Evolutionary conservation across 2,113 vertebrate genomes (phyloP).

Genomic region (Datnioides undecimradiatus): DNA sequence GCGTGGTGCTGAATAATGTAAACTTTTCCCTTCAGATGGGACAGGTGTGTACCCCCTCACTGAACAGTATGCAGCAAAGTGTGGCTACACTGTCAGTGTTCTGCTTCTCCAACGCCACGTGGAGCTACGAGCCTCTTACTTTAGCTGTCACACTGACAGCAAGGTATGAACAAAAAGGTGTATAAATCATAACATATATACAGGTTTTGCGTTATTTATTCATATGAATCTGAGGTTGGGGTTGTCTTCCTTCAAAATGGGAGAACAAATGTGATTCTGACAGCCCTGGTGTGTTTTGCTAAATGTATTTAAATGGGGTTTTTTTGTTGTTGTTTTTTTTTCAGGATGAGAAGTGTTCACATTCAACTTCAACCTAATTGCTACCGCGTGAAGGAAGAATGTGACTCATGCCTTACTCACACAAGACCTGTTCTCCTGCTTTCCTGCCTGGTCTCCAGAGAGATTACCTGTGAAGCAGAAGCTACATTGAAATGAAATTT

Average conservation of each 20-base stretch:
- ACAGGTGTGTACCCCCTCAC: constrained; percentile 63
- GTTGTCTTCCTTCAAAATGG: no score
- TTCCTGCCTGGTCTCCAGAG: constrained; percentile 68
- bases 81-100: constrained; percentile 73
- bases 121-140: constrained; percentile 77
- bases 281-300: no score
- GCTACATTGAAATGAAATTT: constrained; percentile 81
- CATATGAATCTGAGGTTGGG: no score
- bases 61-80: constrained; percentile 54
- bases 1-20: no score
- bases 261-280: no score
- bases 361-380: constrained; percentile 69
- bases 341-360: constrained; percentile 62
- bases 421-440: constrained; percentile 46
- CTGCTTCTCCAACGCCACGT: constrained; percentile 4
- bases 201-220: no score
- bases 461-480: constrained; percentile 77
- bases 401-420: constrained; percentile 43
- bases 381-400: constrained; percentile 8
- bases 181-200: no score
- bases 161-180: constrained; percentile 60
- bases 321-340: no score
- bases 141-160: constrained; percentile 76
- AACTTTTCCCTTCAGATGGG: no score
- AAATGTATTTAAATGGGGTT: no score